phyloP scores from a whole-genome alignment of 2,113 vertebrate genomes.

The Pygoscelis adeliae region DNA sequence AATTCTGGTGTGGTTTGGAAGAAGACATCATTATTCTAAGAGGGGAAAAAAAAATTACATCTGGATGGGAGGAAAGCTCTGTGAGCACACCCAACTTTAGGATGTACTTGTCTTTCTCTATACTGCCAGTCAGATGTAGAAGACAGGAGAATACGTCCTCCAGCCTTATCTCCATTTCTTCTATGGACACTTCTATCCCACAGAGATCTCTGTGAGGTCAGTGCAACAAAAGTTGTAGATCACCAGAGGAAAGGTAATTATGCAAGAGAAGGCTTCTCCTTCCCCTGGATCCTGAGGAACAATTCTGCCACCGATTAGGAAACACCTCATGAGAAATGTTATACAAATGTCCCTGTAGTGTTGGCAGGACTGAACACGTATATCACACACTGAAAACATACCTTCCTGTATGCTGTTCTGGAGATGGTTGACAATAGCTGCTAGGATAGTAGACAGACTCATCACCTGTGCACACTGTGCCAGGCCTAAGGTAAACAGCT shows the following conservation, averaged over 20 bases:
- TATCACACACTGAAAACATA: constrained; percentile 54
- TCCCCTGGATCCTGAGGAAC: background rate
- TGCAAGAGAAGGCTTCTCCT: background rate
- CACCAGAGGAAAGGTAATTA: background rate
- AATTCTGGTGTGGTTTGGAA: background rate
- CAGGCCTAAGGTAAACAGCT: constrained; percentile 95
- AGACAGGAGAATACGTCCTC: background rate
- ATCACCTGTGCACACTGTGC: constrained; percentile 97
- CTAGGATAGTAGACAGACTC: constrained; percentile 95
- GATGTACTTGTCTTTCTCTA: background rate
- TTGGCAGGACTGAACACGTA: background rate
- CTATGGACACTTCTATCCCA: background rate
- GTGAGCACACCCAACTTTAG: background rate
- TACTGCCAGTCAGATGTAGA: background rate
- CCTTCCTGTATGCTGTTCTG: constrained; percentile 97
- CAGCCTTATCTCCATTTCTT: background rate
- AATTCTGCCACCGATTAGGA: background rate
- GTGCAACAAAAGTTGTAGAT: background rate
- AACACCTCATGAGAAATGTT: background rate
- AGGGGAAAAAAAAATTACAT: background rate
- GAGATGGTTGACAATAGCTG: constrained; percentile 96
- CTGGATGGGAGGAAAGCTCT: background rate
- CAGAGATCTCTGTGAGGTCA: background rate
- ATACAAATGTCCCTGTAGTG: background rate
- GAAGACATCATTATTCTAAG: background rate